Evolutionary conservation across 2,113 vertebrate genomes (phyloP).

Genomic region (Plecotus auritus): DNA sequence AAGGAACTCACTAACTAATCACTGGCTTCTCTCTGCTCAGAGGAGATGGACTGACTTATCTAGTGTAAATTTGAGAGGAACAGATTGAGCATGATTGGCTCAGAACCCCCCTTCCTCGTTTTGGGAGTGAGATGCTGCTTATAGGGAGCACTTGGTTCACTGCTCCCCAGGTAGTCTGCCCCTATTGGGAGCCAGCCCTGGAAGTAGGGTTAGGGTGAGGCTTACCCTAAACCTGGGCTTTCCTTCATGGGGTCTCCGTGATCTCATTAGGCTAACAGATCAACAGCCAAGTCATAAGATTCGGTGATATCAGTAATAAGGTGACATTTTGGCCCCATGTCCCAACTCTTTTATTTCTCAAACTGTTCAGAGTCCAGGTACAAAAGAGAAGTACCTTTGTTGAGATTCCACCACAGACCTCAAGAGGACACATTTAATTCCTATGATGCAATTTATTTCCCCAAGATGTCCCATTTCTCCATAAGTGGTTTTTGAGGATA

Average conservation of each 20-base stretch:
- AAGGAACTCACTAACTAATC: not conserved
- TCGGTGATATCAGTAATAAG: not conserved
- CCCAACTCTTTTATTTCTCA: not conserved
- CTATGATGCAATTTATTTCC: not conserved
- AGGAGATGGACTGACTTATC: not conserved
- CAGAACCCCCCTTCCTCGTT: not conserved
- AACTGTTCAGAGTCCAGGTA: not conserved
- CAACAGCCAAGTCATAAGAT: not conserved
- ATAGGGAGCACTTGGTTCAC: not conserved
- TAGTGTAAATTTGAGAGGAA: not conserved
- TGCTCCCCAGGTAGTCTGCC: not conserved
- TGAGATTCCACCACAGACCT: not conserved
- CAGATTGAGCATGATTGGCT: not conserved
- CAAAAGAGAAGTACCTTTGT: not conserved
- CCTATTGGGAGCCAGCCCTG: not conserved
- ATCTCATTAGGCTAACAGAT: not conserved
- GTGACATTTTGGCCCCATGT: not conserved
- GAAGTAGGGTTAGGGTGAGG: not conserved
- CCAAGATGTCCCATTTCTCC: not conserved
- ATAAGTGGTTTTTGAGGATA: not conserved
- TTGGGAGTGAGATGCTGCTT: not conserved
- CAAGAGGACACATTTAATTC: not conserved
- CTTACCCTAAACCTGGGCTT: not conserved
- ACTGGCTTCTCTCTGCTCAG: not conserved
- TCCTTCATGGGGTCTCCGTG: too few relatives aligned